A percentile compares a stretch with the other conserved stretches of the same genome.
Conservation (phyloP, 2,888 invertebrate genomes). For the Homarus gammarus region DNA sequence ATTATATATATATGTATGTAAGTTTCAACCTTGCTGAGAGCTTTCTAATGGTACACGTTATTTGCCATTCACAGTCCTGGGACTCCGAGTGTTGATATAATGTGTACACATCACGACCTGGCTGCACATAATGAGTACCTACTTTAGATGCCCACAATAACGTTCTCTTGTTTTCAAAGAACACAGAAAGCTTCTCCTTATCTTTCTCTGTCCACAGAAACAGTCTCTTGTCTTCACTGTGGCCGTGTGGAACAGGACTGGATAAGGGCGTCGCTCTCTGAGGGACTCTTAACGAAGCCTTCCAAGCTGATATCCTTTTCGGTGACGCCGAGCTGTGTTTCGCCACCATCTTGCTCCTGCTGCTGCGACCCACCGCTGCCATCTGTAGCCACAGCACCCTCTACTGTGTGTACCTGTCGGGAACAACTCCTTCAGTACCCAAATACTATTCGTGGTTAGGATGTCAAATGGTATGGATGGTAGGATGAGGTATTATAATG, state of each 20-base stretch:
- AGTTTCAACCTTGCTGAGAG: neutral
- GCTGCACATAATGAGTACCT: too few relatives aligned
- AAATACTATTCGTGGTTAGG: neutral
- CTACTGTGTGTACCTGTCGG: conserved; percentile 61
- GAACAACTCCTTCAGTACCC: neutral
- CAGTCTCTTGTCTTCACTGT: neutral
- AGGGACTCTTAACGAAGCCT: conserved; percentile 71
- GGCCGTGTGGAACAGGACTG: conserved; percentile 50
- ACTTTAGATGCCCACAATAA: too few relatives aligned
- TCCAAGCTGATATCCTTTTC: conserved; percentile 69
- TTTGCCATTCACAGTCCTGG: too few relatives aligned
- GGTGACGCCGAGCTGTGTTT: conserved; percentile 27
- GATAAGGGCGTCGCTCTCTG: conserved; percentile 71
- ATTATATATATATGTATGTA: too few relatives aligned
- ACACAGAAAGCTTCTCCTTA: too few relatives aligned
- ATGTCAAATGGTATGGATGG: neutral
- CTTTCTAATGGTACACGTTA: too few relatives aligned
- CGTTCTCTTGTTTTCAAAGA: too few relatives aligned
- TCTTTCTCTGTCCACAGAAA: too few relatives aligned
- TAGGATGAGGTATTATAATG: too few relatives aligned
- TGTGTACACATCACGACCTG: too few relatives aligned
- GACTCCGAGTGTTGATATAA: too few relatives aligned
- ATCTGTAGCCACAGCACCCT: conserved; percentile 24
- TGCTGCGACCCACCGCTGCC: neutral
- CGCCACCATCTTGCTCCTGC: neutral